Evolutionary conservation across 2,888 invertebrate species (phyloP), one percentile per base, ranked within the genome.

Genomic region (Epirrhoe tristata): DNA sequence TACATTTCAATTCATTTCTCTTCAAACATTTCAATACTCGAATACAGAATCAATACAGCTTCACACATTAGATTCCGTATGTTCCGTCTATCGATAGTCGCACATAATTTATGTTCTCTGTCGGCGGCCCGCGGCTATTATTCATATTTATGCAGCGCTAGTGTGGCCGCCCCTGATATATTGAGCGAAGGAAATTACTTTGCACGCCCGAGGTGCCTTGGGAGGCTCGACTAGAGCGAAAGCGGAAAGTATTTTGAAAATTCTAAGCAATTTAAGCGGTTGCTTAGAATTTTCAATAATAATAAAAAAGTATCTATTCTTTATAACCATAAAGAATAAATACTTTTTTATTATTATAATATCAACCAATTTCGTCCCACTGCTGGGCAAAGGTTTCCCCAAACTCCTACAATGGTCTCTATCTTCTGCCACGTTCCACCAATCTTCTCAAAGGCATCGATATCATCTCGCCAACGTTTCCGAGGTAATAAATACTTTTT

Each of bases 91-190:
- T 83, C 82, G 85, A 81, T 85, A 79, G 74, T 77, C 81, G 75
- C 75, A 66, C 67, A 74, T 81, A 82, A 88, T 87, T 85, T 85
- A 87, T 84, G 81, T 80, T 69, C 78, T 80, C 78, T 81, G 85
- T 87, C 86, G 84, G 81, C 79, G 80, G 81, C 78, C 77, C 79
- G 79, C 73, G 77, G 79, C 83, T 83, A 87, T 87, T 86, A 88
- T 86, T 88, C 87, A 87, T 88, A 87, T 87, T 87, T 86, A 86
- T 85, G 83, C 81, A 77, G 75, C 73, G 79, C 77, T 78, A 79
- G 82, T 82, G 85, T 81, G 82, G 81, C 80, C 79, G 74, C 77
- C 73, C 69, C 66, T 83, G 84, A 85, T 82, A 83, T 85, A 85
- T 84, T 80, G 85, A 80, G 70, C 73, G 68, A 72, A 70, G 78